A percentile compares a stretch with the other conserved stretches of the same genome.
Evolutionary conservation across 2,797 vertebrate genomes (phyloP).

Genomic region (Platalea minor): DNA sequence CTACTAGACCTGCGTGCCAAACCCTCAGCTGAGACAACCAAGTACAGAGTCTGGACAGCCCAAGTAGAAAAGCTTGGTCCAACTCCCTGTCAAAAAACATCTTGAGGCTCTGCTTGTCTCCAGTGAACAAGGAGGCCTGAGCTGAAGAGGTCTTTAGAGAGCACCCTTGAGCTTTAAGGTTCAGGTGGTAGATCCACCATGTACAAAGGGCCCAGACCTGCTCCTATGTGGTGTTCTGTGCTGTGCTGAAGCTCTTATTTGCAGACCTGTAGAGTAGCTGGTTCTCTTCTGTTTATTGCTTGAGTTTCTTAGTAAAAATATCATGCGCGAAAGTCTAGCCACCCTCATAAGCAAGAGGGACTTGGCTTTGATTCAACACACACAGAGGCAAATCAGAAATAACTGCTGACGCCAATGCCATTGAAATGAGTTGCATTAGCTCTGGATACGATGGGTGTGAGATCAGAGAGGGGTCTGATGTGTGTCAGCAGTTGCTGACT

Average conservation of each 20-base stretch:
- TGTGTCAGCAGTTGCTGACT: not conserved
- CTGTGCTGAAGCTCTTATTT: not conserved
- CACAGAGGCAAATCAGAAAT: not conserved
- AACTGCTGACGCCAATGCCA: not conserved
- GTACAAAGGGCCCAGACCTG: not conserved
- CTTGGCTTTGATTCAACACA: not conserved
- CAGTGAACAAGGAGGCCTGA: not conserved
- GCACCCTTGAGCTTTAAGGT: not conserved
- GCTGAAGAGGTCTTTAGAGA: not conserved
- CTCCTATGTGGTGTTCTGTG: not conserved
- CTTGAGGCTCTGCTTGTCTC: not conserved
- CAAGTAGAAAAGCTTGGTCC: not conserved
- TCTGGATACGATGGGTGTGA: not conserved
- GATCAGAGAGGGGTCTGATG: not conserved
- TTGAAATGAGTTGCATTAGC: not conserved
- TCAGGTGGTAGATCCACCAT: not conserved
- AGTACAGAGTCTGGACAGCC: not conserved
- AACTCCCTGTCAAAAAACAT: not conserved
- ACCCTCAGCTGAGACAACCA: not conserved
- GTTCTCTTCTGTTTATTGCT: not conserved
- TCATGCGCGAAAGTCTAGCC: not conserved
- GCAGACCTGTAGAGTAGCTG: not conserved
- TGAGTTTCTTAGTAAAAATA: not conserved
- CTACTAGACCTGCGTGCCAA: not conserved
- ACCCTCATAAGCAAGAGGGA: not conserved